A percentile compares a stretch with the other conserved stretches of the same genome.
Evolutionary conservation across 2,797 vertebrate species (phyloP).

Genomic region (Pterois miles): DNA sequence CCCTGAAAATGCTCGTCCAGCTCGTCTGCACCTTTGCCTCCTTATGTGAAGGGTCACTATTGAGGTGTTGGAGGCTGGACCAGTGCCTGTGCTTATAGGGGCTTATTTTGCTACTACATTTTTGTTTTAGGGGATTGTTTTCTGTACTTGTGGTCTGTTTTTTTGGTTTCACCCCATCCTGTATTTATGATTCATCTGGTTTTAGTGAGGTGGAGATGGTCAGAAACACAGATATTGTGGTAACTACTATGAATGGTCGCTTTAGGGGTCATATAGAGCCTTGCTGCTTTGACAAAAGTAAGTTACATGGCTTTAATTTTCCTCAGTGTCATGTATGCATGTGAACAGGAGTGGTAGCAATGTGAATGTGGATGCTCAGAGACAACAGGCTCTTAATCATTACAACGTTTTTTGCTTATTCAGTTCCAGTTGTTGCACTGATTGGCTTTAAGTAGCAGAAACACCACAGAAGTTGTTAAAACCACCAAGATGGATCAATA

Average conservation of each 20-base stretch:
- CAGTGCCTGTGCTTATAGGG: constrained; percentile 63
- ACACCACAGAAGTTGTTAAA: constrained; percentile 42
- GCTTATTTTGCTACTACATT: constrained; percentile 65
- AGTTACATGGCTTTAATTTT: constrained; percentile 65
- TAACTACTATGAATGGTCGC: constrained; percentile 50
- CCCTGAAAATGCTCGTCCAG: constrained; percentile 64
- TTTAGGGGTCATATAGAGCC: constrained; percentile 30
- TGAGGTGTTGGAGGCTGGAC: constrained; percentile 56
- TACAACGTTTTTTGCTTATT: constrained; percentile 27
- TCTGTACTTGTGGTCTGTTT: constrained; percentile 26
- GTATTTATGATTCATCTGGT: constrained; percentile 45
- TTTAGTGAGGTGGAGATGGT: constrained; percentile 29
- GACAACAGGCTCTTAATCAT: neutral
- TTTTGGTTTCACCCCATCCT: constrained; percentile 22
- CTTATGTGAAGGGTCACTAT: constrained; percentile 40
- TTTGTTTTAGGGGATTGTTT: constrained; percentile 32
- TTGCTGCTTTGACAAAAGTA: constrained; percentile 50
- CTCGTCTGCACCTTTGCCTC: constrained; percentile 57
- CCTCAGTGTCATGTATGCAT: constrained; percentile 52
- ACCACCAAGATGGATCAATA: constrained; percentile 35
- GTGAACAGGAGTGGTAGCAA: constrained; percentile 40
- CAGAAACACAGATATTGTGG: constrained; percentile 29
- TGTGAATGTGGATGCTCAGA: constrained; percentile 19
- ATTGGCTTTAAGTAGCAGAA: constrained; percentile 56
- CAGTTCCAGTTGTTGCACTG: constrained; percentile 20